These are phyloP conservation scores for Osmerus mordax DNA, from an alignment of 2,113 vertebrate species.

Conservation along the genomic window DNA sequence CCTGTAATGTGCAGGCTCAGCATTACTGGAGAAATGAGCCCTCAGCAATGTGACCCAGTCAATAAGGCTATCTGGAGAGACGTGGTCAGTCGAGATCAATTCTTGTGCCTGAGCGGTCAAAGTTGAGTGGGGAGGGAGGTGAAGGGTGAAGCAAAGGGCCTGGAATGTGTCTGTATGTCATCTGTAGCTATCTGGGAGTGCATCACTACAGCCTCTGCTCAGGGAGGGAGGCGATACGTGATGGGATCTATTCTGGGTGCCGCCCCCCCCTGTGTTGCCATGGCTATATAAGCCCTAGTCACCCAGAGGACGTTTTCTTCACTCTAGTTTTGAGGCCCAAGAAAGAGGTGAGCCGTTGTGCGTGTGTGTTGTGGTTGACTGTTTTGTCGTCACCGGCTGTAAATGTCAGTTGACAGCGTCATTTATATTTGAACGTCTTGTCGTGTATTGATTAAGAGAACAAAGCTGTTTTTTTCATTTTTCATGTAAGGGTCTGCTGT, in stretches of 20 bases:
- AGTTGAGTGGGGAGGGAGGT: conserved; percentile 11
- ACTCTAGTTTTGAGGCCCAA: conserved; percentile 42
- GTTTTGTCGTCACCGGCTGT: background rate
- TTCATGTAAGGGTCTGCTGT: too few relatives aligned
- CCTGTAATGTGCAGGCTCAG: conserved; percentile 50
- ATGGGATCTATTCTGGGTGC: conserved; percentile 69
- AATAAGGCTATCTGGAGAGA: background rate
- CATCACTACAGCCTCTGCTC: conserved; percentile 13
- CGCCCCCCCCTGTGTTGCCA: conserved; percentile 71
- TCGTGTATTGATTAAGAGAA: too few relatives aligned
- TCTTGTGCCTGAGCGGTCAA: background rate
- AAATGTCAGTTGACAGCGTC: background rate
- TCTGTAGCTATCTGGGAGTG: conserved; percentile 4
- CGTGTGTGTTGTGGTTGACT: background rate
- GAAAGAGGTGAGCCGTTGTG: conserved; percentile 56
- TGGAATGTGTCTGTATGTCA: conserved; percentile 17
- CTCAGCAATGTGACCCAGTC: background rate
- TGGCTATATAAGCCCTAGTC: conserved; percentile 80
- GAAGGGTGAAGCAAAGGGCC: conserved; percentile 34
- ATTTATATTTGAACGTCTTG: too few relatives aligned
- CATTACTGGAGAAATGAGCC: conserved; percentile 12
- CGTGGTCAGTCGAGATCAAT: background rate
- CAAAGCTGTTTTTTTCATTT: too few relatives aligned
- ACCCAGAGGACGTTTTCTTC: conserved; percentile 83
- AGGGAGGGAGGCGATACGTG: conserved; percentile 63